Evolutionary conservation across 2,797 vertebrate species (phyloP), one percentile per base, ranked within the genome.

Genomic region (Orientallactaga sibirica): DNA sequence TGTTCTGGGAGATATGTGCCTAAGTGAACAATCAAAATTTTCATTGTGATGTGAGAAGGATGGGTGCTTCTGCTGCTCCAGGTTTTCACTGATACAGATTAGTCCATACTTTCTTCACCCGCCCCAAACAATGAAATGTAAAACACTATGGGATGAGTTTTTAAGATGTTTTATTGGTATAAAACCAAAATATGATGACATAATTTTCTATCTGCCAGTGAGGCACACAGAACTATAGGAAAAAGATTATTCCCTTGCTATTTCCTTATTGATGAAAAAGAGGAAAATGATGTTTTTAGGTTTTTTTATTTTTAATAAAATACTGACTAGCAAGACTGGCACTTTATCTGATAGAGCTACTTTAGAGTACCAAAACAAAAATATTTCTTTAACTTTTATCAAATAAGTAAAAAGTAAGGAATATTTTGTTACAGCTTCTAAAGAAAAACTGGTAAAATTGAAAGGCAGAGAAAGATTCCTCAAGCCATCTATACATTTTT

Each of bases 401-500:
- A 95, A 89, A 27, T 90, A 92, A 79, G 92, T 91, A 91, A 89
- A 97, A 96, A 91, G 71, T 85, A 85, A 87, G 70, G 88, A 86
- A 81, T 94, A 68, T 41, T 41, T 79, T 88, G 41, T 93, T 94
- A 90, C 25, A 90, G 88, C 55, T 84, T 90, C 66, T 81, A n/a
- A 75, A 92, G 55, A 58, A 86, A 85, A 88, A 71, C 66, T 20
- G 52, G 33, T 73, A 61, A 58, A 92, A 78, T 1, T 90, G 74
- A 75, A 92, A 89, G 85, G 79, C 55, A 86, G 41, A 94, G n/a
- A 92, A 91, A 92, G 73, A 76, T 27, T 68, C 91, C 81, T 67
- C 79, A 88, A 78, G 64, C 48, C 79, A 74, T 73, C 48, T 74
- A 18, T 78, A 15, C 68, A 66, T 74, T 66, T 92, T 90, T 78